Conservation (phyloP, 2,888 invertebrate genomes). For the Ennomos erosarius region DNA sequence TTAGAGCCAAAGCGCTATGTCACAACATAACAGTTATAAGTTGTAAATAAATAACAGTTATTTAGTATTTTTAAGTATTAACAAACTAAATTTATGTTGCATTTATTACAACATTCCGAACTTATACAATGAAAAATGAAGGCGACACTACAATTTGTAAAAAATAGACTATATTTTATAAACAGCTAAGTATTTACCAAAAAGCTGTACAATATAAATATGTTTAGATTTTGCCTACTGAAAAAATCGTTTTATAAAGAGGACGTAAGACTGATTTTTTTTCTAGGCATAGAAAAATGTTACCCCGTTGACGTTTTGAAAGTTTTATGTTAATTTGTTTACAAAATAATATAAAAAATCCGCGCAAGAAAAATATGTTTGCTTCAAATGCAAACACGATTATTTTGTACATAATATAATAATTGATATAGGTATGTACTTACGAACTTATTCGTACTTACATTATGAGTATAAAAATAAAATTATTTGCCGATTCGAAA, state of each 20-base stretch:
- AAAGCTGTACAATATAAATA: constrained; percentile 15
- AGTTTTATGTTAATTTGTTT: not conserved
- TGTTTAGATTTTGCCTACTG: constrained; percentile 38
- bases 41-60: constrained; percentile 25
- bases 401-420: too few species aligned
- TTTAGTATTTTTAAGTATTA: constrained; percentile 19
- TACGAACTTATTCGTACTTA: too few species aligned
- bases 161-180: not conserved
- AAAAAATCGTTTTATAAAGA: constrained; percentile 58
- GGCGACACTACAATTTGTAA: not conserved
- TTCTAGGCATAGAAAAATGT: constrained; percentile 40
- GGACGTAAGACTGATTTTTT: constrained; percentile 70
- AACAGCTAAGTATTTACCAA: constrained; percentile 1
- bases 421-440: too few species aligned
- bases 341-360: not conserved
- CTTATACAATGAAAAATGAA: too few species aligned
- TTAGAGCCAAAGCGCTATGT: constrained; percentile 14
- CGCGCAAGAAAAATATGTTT: too few species aligned
- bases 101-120: constrained; percentile 1
- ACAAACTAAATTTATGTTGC: constrained; percentile 16
- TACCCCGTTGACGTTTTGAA: not conserved
- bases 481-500: constrained; percentile 7
- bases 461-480: not conserved
- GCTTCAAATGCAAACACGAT: too few species aligned
- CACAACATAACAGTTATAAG: constrained; percentile 10